Conservation (phyloP, 2,797 vertebrate species). For the Lepilemur septentrionalis region DNA sequence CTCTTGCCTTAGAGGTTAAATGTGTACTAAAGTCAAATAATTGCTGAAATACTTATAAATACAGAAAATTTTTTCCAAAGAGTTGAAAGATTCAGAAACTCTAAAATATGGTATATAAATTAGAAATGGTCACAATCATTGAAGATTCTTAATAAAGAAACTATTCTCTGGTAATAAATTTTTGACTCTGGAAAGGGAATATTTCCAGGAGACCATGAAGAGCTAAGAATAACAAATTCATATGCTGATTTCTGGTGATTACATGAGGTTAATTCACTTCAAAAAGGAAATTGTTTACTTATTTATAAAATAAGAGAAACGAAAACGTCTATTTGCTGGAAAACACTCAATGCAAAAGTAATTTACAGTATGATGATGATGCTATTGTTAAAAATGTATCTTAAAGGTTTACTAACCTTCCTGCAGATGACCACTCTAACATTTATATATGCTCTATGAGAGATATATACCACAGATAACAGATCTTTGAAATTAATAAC, state of each 20-base stretch:
- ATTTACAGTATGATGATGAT: background rate
- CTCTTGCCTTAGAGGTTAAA: constrained; percentile 10
- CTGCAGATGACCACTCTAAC: constrained; percentile 94
- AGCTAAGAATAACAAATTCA: background rate
- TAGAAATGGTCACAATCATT: background rate
- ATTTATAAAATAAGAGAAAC: constrained; percentile 33
- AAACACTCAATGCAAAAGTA: background rate
- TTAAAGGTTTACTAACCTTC: constrained; percentile 89
- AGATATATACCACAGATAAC: constrained; percentile 93
- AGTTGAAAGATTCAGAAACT: constrained; percentile 19
- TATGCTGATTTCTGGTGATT: background rate
- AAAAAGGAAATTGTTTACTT: background rate
- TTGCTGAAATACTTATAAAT: background rate
- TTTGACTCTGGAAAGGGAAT: background rate
- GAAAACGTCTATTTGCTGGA: background rate
- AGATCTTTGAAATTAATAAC: constrained; percentile 96
- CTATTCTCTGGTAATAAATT: background rate
- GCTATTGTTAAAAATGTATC: background rate
- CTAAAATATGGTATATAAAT: background rate
- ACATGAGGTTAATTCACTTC: constrained; percentile 14
- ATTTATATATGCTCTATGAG: constrained; percentile 89
- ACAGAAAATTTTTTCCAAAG: background rate
- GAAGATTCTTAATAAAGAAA: background rate
- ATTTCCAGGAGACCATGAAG: background rate
- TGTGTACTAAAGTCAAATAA: background rate